These are phyloP conservation scores for Esperia sulphurella DNA, from an alignment of 2,888 invertebrate species.

Conservation along the genomic window DNA sequence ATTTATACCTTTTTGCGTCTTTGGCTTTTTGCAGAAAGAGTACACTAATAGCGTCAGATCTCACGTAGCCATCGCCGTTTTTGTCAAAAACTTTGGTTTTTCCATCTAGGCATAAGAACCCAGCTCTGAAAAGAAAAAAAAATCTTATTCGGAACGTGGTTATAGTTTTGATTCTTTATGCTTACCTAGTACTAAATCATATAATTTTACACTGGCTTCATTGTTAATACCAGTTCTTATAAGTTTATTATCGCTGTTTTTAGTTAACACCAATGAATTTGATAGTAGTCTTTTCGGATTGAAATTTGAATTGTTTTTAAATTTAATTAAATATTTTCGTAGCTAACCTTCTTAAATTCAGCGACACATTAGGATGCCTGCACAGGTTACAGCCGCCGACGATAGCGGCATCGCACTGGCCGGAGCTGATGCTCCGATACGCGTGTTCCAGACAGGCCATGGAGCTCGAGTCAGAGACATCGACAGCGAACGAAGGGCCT, in stretches of 20 bases:
- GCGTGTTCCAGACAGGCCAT: conserved; percentile 47
- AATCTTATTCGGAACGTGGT: background rate
- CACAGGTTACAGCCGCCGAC: conserved; percentile 81
- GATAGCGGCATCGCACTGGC: conserved; percentile 71
- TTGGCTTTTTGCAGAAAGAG: conserved; percentile 83
- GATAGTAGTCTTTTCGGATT: too few species aligned
- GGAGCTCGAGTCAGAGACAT: conserved; percentile 43
- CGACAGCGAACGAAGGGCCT: conserved; percentile 49
- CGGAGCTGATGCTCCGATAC: conserved; percentile 35
- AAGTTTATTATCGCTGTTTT: too few species aligned
- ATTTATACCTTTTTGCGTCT: conserved; percentile 72
- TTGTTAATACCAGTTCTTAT: too few species aligned
- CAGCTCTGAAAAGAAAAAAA: conserved; percentile 24
- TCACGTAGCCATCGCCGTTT: conserved; percentile 85
- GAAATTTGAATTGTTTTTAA: too few species aligned
- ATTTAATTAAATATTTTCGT: too few species aligned
- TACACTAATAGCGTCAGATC: conserved; percentile 85
- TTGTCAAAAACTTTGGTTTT: conserved; percentile 93
- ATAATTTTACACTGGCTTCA: too few species aligned
- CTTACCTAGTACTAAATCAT: too few species aligned
- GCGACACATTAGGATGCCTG: conserved; percentile 58
- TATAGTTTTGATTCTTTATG: too few species aligned
- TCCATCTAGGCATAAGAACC: conserved; percentile 79
- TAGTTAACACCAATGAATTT: too few species aligned
- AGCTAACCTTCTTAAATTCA: conserved; percentile 37